Evolutionary conservation across 1,140 invertebrate species (phyloP).

Genomic region (Papilio polyxenes): DNA sequence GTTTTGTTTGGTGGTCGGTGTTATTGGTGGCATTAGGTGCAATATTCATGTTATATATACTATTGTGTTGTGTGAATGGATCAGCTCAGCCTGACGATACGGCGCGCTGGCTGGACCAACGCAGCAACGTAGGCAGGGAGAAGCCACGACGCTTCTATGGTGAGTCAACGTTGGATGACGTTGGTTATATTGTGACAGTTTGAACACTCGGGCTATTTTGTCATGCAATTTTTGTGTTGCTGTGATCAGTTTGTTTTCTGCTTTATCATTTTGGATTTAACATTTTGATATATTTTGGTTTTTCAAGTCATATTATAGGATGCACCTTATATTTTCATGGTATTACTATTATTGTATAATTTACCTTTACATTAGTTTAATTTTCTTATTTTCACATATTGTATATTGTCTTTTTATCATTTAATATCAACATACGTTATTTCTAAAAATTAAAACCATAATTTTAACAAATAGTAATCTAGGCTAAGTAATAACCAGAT

Average conservation of each 20-base stretch:
- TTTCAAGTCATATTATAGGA: background rate
- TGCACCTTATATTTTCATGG: constrained; percentile 40
- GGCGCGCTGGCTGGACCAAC: constrained; percentile 76
- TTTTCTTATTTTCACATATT: constrained; percentile 30
- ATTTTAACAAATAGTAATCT: too few species aligned
- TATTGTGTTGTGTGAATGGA: constrained; percentile 79
- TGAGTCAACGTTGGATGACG: constrained; percentile 55
- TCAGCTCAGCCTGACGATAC: constrained; percentile 79
- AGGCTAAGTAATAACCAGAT: too few species aligned
- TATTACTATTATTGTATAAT: constrained; percentile 41
- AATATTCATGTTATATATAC: constrained; percentile 81
- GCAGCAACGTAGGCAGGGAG: constrained; percentile 67
- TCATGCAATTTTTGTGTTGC: constrained; percentile 64
- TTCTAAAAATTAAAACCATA: background rate
- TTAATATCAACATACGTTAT: background rate
- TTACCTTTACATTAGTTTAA: too few species aligned
- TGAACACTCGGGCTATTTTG: constrained; percentile 8
- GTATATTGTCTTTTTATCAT: constrained; percentile 17
- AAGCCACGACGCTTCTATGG: constrained; percentile 79
- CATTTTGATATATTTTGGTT: constrained; percentile 31
- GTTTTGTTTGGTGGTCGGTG: constrained; percentile 78
- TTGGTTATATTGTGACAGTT: constrained; percentile 28
- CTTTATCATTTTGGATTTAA: constrained; percentile 59
- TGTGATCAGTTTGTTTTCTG: constrained; percentile 60
- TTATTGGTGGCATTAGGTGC: constrained; percentile 76